phyloP scores from a whole-genome alignment of 2,113 vertebrate species.

The Gymnarchus niloticus region DNA sequence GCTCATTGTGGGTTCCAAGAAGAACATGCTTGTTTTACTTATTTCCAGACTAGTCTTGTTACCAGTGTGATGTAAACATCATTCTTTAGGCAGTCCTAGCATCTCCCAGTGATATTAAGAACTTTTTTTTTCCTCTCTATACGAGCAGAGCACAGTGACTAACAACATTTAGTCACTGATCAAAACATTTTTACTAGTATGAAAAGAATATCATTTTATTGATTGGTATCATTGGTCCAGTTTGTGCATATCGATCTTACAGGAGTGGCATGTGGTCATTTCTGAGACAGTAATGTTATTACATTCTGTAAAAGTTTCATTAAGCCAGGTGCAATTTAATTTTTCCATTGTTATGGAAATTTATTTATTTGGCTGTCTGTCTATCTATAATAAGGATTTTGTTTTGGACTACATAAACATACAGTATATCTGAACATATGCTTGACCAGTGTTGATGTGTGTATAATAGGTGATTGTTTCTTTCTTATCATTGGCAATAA shows the following conservation, averaged over 20 bases:
- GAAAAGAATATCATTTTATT: background rate
- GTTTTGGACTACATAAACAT: background rate
- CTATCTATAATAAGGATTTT: background rate
- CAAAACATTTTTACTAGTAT: constrained; percentile 1
- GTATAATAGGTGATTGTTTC: background rate
- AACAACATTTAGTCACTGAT: background rate
- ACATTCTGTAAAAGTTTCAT: background rate
- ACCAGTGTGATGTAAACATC: constrained; percentile 25
- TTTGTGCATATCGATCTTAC: background rate
- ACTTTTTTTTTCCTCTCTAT: background rate
- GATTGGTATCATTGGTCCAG: background rate
- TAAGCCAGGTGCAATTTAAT: background rate
- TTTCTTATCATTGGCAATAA: background rate
- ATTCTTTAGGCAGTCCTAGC: background rate
- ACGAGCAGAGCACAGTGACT: background rate
- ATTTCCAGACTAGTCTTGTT: constrained; percentile 8
- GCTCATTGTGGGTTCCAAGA: background rate
- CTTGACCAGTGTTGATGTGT: background rate
- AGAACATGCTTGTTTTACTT: background rate
- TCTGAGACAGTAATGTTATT: background rate
- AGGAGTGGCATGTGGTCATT: background rate
- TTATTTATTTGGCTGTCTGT: background rate
- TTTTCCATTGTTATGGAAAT: background rate
- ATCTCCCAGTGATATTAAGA: background rate
- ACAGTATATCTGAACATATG: background rate